phyloP scores from a whole-genome alignment of 2,888 invertebrate genomes.

The Salpingus planirostris region DNA sequence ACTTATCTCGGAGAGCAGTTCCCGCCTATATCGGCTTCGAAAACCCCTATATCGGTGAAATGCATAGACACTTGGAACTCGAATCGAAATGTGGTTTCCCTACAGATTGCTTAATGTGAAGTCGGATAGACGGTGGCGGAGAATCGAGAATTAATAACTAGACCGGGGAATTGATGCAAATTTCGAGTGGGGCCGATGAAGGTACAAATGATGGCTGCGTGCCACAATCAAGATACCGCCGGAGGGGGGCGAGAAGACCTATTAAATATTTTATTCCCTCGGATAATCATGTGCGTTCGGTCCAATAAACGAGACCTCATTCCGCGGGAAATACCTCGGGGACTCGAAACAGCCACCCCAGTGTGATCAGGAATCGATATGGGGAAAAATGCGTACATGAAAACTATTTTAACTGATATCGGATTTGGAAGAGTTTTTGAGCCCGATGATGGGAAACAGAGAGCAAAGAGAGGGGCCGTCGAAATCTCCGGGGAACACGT shows the following conservation, averaged over 20 bases:
- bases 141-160: slow-evolving; percentile 26
- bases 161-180: slow-evolving; percentile 23
- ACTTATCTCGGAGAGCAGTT: too few relatives aligned
- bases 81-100: too few relatives aligned
- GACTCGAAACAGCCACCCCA: neutral
- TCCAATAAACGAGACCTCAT: neutral
- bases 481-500: slow-evolving; percentile 25
- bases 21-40: too few relatives aligned
- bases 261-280: slow-evolving; percentile 7
- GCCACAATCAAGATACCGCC: too few relatives aligned
- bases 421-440: slow-evolving; percentile 24
- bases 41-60: too few relatives aligned
- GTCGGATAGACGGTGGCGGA: slow-evolving; percentile 24
- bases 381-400: slow-evolving; percentile 30
- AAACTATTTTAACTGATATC: slow-evolving; percentile 36
- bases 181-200: too few relatives aligned
- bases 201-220: too few relatives aligned
- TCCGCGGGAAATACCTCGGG: neutral
- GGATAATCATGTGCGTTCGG: neutral
- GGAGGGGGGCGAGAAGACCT: too few relatives aligned
- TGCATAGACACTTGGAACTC: too few relatives aligned
- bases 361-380: slow-evolving; percentile 5
- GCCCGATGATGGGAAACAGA: slow-evolving; percentile 26
- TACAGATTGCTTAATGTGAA: slow-evolving; percentile 20
- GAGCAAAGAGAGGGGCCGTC: too few relatives aligned